Evolutionary conservation across 1,140 invertebrate genomes (phyloP).

Genomic region (Gryon sp.): DNA sequence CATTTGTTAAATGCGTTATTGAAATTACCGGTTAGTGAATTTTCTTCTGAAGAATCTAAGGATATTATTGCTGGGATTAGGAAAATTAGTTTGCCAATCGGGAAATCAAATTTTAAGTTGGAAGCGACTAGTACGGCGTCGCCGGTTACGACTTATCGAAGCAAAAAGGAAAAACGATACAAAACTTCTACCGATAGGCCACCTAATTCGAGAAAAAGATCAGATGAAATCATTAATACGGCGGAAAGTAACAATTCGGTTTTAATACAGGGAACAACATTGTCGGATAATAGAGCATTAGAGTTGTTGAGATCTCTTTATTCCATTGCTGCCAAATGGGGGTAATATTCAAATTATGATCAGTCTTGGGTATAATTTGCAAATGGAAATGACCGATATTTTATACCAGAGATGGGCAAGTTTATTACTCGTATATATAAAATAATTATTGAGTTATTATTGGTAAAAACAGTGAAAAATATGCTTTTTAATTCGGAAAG

Average conservation of each 20-base stretch:
- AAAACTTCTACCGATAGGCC: slow-evolving; percentile 64
- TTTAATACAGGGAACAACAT: slow-evolving; percentile 74
- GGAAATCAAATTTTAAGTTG: slow-evolving; percentile 21
- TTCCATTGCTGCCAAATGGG: slow-evolving; percentile 89
- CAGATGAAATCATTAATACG: slow-evolving; percentile 53
- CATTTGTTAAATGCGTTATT: slow-evolving; percentile 85
- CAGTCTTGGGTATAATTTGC: too few relatives aligned
- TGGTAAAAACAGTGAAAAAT: too few relatives aligned
- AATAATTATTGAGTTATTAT: too few relatives aligned
- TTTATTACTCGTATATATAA: too few relatives aligned
- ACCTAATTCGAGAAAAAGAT: slow-evolving; percentile 44
- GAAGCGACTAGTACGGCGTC: slow-evolving; percentile 30
- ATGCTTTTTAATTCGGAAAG: too few relatives aligned
- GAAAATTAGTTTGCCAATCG: slow-evolving; percentile 68
- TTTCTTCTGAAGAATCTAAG: slow-evolving; percentile 71
- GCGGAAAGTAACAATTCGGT: slow-evolving; percentile 78
- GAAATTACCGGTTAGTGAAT: slow-evolving; percentile 79
- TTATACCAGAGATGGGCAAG: too few relatives aligned
- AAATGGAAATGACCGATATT: too few relatives aligned
- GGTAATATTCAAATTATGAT: too few relatives aligned
- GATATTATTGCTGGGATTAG: slow-evolving; percentile 72
- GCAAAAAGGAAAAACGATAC: slow-evolving; percentile 69
- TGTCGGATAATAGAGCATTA: slow-evolving; percentile 87
- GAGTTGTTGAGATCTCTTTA: slow-evolving; percentile 90
- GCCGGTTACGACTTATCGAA: slow-evolving; percentile 74